Conservation (phyloP, 2,797 vertebrate genomes). For the Selene dorsalis region DNA sequence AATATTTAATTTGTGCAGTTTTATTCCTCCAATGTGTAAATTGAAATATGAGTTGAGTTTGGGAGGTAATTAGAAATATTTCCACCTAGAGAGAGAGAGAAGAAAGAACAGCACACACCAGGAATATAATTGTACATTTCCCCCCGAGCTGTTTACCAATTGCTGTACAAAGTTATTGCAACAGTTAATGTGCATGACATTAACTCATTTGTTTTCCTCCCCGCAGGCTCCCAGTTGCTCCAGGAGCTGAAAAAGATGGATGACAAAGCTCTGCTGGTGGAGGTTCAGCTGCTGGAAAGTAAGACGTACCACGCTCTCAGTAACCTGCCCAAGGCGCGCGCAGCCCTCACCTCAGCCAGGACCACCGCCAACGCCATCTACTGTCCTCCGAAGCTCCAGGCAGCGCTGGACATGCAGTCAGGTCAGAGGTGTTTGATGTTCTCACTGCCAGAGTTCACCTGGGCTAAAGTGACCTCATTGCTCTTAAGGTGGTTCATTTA, state of each 20-base stretch:
- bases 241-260: conserved; percentile 99
- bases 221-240: conserved; percentile 92
- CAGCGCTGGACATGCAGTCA: conserved; percentile 99
- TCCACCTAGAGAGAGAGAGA: not conserved
- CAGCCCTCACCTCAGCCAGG: conserved; percentile 97
- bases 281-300: conserved; percentile 98
- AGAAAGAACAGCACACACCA: not conserved
- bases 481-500: too few species aligned
- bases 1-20: not conserved
- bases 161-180: not conserved
- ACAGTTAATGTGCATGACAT: conserved; percentile 1
- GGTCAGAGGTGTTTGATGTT: conserved; percentile 75
- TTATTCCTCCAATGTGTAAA: not conserved
- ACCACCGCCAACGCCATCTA: conserved; percentile 99
- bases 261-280: conserved; percentile 97
- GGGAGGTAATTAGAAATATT: not conserved
- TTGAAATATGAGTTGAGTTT: not conserved
- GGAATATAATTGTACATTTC: not conserved
- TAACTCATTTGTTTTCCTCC: not conserved
- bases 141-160: not conserved
- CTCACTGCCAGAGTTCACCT: not conserved
- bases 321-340: conserved; percentile 98
- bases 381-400: conserved; percentile 98
- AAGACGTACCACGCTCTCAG: conserved; percentile 99
- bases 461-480: not conserved